Evolutionary conservation across 2,888 invertebrate genomes (phyloP).

Genomic region (Dynastes grantii): DNA sequence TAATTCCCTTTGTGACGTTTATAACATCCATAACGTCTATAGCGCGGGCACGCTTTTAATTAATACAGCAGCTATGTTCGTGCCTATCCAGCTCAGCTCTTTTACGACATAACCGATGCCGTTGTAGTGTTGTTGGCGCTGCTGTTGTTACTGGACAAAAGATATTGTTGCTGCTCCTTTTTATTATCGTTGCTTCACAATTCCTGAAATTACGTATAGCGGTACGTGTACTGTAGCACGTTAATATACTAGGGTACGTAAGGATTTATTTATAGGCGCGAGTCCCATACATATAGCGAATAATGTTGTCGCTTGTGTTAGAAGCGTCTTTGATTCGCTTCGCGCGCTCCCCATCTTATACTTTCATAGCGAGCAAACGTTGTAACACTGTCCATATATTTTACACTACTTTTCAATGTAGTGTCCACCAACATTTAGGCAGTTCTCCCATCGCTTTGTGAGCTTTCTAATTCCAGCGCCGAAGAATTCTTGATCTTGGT

Average conservation of each 20-base stretch:
- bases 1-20: slow-evolving; percentile 47
- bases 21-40: slow-evolving; percentile 33
- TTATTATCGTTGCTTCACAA: slow-evolving; percentile 15
- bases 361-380: too few relatives aligned
- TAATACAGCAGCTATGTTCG: slow-evolving; percentile 36
- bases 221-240: background rate
- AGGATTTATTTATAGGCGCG: too few relatives aligned
- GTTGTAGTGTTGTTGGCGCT: slow-evolving; percentile 1
- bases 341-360: too few relatives aligned
- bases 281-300: too few relatives aligned
- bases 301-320: too few relatives aligned
- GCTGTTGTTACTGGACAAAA: slow-evolving; percentile 31
- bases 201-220: slow-evolving; percentile 3
- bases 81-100: slow-evolving; percentile 34
- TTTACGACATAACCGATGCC: slow-evolving; percentile 14
- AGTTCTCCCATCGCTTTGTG: too few relatives aligned
- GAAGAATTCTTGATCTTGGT: too few relatives aligned
- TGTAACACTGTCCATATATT: too few relatives aligned
- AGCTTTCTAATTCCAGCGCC: too few relatives aligned
- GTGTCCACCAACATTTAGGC: too few relatives aligned
- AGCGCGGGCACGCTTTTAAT: slow-evolving; percentile 48
- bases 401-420: too few relatives aligned
- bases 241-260: background rate
- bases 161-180: slow-evolving; percentile 23
- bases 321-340: too few relatives aligned